These are phyloP conservation scores for Zophobas morio DNA, from an alignment of 1,140 invertebrate species.

Conservation along the genomic window DNA sequence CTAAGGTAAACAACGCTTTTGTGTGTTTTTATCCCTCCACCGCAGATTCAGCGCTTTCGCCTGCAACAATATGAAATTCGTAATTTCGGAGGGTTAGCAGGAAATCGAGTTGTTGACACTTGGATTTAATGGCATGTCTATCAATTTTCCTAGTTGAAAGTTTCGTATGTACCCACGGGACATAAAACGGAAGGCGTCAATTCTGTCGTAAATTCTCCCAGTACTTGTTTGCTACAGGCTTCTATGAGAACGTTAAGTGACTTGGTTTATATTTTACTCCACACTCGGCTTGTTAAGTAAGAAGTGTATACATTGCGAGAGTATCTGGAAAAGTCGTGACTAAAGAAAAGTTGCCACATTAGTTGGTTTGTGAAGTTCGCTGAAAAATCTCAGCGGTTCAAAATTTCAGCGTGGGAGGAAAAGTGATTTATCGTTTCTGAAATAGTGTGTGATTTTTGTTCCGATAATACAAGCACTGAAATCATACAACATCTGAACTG, in stretches of 20 bases:
- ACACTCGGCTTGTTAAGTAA: no score
- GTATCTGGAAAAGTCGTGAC: no score
- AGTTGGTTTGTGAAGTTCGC: conserved; percentile 14
- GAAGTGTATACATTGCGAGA: no score
- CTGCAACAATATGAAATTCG: background rate
- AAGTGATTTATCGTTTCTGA: background rate
- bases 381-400: conserved; percentile 1
- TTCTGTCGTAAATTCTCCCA: background rate
- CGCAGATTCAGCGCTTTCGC: background rate
- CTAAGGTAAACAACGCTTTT: no score
- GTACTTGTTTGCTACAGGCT: no score
- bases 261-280: no score
- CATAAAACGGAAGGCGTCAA: conserved; percentile 23
- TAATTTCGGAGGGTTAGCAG: conserved; percentile 5
- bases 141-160: conserved; percentile 22
- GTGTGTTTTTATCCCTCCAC: no score
- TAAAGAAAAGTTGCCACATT: no score
- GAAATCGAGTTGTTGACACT: conserved; percentile 28
- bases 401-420: conserved; percentile 3
- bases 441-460: no score
- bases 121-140: conserved; percentile 35
- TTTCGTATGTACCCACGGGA: conserved; percentile 1
- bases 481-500: no score
- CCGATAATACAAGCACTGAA: no score
- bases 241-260: no score